Percentiles rank a stretch among this genome's conserved stretches.
phyloP scores from a whole-genome alignment of 2,888 invertebrate species.

The Phaedon cochleariae region DNA sequence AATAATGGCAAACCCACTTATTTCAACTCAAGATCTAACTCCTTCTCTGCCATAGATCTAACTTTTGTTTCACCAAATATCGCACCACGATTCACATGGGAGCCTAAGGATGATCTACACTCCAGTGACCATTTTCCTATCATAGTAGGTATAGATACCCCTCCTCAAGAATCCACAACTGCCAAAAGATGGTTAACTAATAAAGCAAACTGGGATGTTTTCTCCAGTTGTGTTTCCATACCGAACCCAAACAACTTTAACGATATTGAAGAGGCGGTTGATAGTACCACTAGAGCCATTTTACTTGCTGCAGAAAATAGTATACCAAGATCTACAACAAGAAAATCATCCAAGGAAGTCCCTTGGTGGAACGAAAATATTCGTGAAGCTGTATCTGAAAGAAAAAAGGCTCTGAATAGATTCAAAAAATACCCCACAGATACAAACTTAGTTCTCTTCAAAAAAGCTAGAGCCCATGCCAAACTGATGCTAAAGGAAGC shows the following conservation, averaged over 20 bases:
- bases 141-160: not conserved
- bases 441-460: not conserved
- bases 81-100: not conserved
- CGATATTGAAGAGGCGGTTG: constrained; percentile 1
- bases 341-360: not conserved
- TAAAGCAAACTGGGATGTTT: not conserved
- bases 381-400: too few relatives aligned
- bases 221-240: too few relatives aligned
- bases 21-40: not conserved
- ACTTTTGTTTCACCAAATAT: not conserved
- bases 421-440: too few relatives aligned
- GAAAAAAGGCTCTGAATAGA: too few relatives aligned
- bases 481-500: not conserved
- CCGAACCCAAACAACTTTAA: not conserved
- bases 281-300: not conserved
- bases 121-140: constrained; percentile 1
- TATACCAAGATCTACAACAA: not conserved
- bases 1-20: too few relatives aligned
- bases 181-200: not conserved
- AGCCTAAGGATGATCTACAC: not conserved
- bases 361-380: too few relatives aligned
- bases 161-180: not conserved
- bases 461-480: constrained; percentile 5
- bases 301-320: too few relatives aligned
- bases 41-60: constrained; percentile 5